Evolutionary conservation across 2,797 vertebrate species (phyloP).

Genomic region (Meda fulgida): DNA sequence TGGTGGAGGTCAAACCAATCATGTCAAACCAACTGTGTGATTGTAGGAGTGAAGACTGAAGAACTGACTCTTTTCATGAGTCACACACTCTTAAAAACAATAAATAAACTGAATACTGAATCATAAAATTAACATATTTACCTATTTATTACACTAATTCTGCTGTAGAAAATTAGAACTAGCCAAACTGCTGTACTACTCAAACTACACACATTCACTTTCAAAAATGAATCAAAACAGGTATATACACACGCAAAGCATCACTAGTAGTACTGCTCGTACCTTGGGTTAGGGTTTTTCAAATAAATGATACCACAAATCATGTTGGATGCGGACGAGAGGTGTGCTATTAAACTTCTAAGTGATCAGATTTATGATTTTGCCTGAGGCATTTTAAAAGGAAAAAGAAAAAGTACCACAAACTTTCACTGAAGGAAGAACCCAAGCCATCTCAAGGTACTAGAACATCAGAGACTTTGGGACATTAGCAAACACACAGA

Average conservation of each 20-base stretch:
- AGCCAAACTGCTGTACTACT: not conserved
- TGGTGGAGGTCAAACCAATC: conserved; percentile 46
- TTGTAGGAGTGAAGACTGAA: conserved; percentile 46
- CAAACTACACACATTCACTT: not conserved
- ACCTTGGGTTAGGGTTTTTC: not conserved
- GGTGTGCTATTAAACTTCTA: conserved; percentile 26
- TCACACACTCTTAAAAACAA: conserved; percentile 12
- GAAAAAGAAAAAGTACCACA: not conserved
- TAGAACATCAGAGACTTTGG: conserved; percentile 15
- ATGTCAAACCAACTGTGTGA: conserved; percentile 50
- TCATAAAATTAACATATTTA: conserved; percentile 31
- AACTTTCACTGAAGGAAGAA: not conserved
- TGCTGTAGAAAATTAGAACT: not conserved
- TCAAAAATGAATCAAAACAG: not conserved
- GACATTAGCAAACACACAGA: conserved; percentile 12
- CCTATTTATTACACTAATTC: conserved; percentile 1
- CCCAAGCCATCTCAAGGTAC: not conserved
- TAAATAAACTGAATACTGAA: conserved; percentile 20
- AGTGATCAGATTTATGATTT: conserved; percentile 15
- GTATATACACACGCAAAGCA: not conserved
- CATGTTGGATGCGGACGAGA: conserved; percentile 8
- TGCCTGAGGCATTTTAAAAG: not conserved
- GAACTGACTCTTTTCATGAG: conserved; percentile 26
- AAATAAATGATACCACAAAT: conserved; percentile 3
- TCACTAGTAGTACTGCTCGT: not conserved